Evolutionary conservation across 2,888 invertebrate species (phyloP).

Genomic region (Lycaena phlaeas): DNA sequence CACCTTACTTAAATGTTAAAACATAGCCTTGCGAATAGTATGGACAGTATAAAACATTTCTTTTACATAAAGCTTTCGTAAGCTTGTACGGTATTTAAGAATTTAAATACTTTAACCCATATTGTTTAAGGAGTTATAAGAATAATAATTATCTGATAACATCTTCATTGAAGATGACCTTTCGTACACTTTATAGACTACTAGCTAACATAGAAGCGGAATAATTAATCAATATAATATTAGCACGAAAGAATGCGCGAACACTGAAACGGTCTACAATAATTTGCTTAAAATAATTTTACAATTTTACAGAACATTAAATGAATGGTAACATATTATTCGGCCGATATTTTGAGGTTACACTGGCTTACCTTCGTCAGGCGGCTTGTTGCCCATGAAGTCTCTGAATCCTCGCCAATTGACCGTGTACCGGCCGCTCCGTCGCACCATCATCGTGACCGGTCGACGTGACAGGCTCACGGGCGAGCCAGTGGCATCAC

Average conservation of each 20-base stretch:
- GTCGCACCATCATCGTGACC: conserved; percentile 61
- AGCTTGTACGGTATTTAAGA: too few relatives aligned
- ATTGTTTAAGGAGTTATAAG: too few relatives aligned
- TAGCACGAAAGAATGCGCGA: conserved; percentile 1
- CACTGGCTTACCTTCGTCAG: conserved; percentile 55
- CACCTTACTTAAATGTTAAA: too few relatives aligned
- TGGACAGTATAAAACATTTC: too few relatives aligned
- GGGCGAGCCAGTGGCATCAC: conserved; percentile 21
- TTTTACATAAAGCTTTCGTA: too few relatives aligned
- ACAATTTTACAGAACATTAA: not conserved
- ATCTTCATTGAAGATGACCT: too few relatives aligned
- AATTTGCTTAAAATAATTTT: too few relatives aligned
- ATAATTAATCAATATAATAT: conserved; percentile 2
- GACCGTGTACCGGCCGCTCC: conserved; percentile 67
- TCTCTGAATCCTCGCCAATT: conserved; percentile 68
- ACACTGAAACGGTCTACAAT: not conserved
- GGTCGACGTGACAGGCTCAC: not conserved
- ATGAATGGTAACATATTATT: not conserved
- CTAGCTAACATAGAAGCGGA: too few relatives aligned
- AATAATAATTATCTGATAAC: too few relatives aligned
- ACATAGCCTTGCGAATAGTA: too few relatives aligned
- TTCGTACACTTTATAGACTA: too few relatives aligned
- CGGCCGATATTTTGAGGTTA: conserved; percentile 26
- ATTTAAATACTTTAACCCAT: too few relatives aligned
- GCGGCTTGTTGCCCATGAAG: conserved; percentile 60